Conservation (phyloP, 1,140 invertebrate genomes). For the Drosophila bipectinata region DNA sequence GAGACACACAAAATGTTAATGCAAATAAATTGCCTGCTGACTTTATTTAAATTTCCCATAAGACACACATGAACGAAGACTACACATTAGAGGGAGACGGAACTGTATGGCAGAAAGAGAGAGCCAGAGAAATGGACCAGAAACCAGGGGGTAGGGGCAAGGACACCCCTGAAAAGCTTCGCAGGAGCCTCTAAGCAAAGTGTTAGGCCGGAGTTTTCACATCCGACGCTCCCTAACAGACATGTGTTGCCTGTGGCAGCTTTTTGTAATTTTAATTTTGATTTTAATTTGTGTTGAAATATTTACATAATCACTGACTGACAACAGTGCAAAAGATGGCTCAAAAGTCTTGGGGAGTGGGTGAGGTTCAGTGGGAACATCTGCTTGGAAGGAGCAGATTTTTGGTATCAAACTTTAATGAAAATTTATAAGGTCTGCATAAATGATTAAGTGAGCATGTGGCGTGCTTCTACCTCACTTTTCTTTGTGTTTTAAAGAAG, state of each 20-base stretch:
- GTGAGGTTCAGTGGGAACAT: conserved; percentile 35
- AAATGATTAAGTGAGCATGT: conserved; percentile 74
- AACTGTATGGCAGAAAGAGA: background rate
- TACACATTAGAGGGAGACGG: conserved; percentile 20
- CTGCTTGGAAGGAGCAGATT: conserved; percentile 58
- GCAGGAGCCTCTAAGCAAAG: conserved; percentile 60
- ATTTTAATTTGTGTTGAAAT: conserved; percentile 83
- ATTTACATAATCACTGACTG: conserved; percentile 83
- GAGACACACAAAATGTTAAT: conserved; percentile 69
- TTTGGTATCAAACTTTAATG: conserved; percentile 79
- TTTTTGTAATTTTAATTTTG: conserved; percentile 83
- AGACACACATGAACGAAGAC: conserved; percentile 65
- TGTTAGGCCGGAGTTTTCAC: conserved; percentile 45
- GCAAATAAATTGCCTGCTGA: conserved; percentile 82
- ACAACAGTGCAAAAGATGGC: conserved; percentile 47
- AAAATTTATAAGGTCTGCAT: conserved; percentile 81
- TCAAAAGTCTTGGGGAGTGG: background rate
- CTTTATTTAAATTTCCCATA: conserved; percentile 83
- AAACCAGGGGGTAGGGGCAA: background rate
- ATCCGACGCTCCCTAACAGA: conserved; percentile 32
- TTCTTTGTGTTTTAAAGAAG: conserved; percentile 36
- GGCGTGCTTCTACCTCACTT: conserved; percentile 41
- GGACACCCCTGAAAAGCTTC: conserved; percentile 16
- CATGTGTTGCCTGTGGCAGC: conserved; percentile 78
- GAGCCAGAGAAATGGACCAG: background rate